Evolutionary conservation across 2,113 vertebrate genomes (phyloP), one percentile per base, ranked within the genome.

Genomic region (Tachycineta bicolor): DNA sequence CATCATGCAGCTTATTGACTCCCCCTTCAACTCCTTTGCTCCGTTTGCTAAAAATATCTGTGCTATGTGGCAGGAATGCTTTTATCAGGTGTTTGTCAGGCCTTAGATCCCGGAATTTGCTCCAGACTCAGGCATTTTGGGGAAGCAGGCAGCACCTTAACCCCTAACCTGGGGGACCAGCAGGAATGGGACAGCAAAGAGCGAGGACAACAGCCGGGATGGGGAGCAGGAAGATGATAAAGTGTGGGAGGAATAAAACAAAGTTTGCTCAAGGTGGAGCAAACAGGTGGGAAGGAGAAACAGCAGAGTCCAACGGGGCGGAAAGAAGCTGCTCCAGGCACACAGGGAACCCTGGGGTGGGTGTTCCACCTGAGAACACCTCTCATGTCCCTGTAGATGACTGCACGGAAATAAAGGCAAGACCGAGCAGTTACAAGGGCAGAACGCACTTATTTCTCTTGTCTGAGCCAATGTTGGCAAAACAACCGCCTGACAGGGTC

Each of bases 271-370:
- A 92, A 73, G 93, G 89, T 49, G 86, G 71, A 83, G 89, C 53
- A 55, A 67, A 65, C 41, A 64, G 88, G 58, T 52, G 58, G 67
- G 53, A 87, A 76, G 43, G 13, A 67, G 43, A 52, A 64, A 21
- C 26, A 43, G 24, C 49, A 0, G 7, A 60, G 46, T 21, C 34
- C 2, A 6, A n/a, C 0, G 0, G 10, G 37, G n/a, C 68, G 50
- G 31, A 63, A 64, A 55, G 65, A 55, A 62, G 65, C 3, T 2
- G 50, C 60, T 75, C 65, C 63, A 64, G 11, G 0, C 44, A 23
- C 3, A 1, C 6, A 39, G 33, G 9, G 41, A 63, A 14, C n/a
- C 33, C 34, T 2, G 1, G 43, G 9, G 14, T 12, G 29, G 4
- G 2, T 63, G 79, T 71, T 26, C 59, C 3, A 6, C 28, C 7